A percentile compares a stretch with the other conserved stretches of the same genome.
Conservation (phyloP, 2,113 vertebrate genomes). For the Oophaga pumilio region DNA sequence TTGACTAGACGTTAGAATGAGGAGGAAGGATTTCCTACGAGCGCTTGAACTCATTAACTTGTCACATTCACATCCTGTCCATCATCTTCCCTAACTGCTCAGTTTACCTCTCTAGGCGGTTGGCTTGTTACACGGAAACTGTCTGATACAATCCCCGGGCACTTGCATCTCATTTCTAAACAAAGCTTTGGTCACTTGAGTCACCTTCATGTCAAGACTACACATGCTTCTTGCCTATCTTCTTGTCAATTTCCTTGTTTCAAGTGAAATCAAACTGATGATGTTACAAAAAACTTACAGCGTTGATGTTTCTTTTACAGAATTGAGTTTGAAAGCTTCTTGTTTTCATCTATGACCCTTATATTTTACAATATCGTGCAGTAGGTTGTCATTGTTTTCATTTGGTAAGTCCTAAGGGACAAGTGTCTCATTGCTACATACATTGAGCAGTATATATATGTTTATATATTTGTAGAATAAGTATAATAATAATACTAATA, state of each 20-base stretch:
- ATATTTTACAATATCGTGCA: background rate
- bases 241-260: slow-evolving; percentile 47
- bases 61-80: background rate
- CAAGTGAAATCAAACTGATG: slow-evolving; percentile 25
- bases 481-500: background rate
- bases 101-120: background rate
- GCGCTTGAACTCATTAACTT: background rate
- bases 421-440: background rate
- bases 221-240: slow-evolving; percentile 30
- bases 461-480: background rate
- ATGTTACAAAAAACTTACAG: slow-evolving; percentile 7
- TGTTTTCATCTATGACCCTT: slow-evolving; percentile 52
- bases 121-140: background rate
- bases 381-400: background rate
- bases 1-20: background rate
- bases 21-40: background rate
- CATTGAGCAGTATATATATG: background rate
- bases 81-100: background rate
- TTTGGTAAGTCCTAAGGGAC: background rate
- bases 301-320: slow-evolving; percentile 30
- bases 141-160: background rate
- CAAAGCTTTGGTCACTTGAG: slow-evolving; percentile 41
- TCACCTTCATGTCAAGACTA: slow-evolving; percentile 48
- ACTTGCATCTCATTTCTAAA: slow-evolving; percentile 32
- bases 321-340: slow-evolving; percentile 42